Base-by-base conservation (phyloP, 2,113 vertebrate species). In the Etia nguti region DNA sequence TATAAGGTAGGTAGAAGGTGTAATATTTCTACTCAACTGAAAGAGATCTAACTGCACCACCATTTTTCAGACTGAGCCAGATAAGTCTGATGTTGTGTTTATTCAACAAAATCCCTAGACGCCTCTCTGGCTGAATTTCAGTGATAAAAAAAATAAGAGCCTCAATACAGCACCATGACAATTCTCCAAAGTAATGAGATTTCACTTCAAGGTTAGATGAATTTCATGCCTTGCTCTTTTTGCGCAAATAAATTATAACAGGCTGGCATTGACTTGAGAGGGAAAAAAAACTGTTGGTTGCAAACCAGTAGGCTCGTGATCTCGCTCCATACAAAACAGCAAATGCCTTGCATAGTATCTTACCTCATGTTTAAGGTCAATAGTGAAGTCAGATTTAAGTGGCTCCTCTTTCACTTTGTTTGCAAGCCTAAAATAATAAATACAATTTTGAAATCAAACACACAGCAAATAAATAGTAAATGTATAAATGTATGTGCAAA, bases 341-440 rank as follows among this genome's bases (percentile, higher is more conserved):
- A n/a, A n/a, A 12, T 57, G 62, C 84, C 82, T 22, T 22, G 20
- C 6, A 18, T 16, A 52, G 24, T 26, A 34, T 80, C 97, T 94
- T 94, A 99, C 98, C 97, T 99, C 98, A 77, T 99, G 97, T 89
- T 99, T 99, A 92, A 99, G 97, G 95, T 99, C 98, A 93, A 99
- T 99, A 9, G 98, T 99, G 86, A 99, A 99, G 95, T 99, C 98
- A 13, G 98, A 99, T 85, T 98, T 99, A 36, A 97, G 96, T 31
- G 98, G 97, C 86, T 99, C 97, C 1, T 97, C 96, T 93, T 92
- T 97, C 90, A 99, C 92, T 90, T 96, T 98, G 86, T 96, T 96
- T 82, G 97, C 95, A 85, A 99, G 98, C 94, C 98, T 99, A 59
- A 85, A 94, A 84, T 16, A 80, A 75, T 12, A 84, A 56, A 84